Conservation (phyloP, 2,113 vertebrate genomes). For the Condylura cristata region DNA sequence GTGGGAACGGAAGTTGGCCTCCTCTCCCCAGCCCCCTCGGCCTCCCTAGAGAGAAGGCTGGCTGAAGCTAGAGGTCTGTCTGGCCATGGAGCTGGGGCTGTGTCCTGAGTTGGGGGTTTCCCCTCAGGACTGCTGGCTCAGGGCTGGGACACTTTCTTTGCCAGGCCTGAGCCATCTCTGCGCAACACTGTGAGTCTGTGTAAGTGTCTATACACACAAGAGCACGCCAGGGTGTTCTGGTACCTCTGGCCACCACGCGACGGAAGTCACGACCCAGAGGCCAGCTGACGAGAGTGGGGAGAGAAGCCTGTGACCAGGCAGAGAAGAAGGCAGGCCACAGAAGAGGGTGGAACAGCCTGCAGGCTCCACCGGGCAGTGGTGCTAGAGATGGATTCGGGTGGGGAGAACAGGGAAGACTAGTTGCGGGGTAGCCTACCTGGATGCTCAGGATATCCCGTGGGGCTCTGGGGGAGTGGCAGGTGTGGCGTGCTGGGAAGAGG, state of each 20-base stretch:
- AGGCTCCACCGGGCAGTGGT: not conserved
- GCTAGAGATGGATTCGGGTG: not conserved
- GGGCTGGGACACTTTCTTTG: not conserved
- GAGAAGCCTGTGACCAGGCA: not conserved
- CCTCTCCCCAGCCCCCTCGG: conserved; percentile 3
- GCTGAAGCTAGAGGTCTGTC: not conserved
- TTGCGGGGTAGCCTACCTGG: not conserved
- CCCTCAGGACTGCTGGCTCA: not conserved
- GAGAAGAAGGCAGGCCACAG: not conserved
- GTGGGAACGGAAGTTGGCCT: conserved; percentile 77
- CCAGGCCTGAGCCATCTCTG: not conserved
- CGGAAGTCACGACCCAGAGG: not conserved
- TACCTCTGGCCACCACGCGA: not conserved
- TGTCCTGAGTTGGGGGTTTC: not conserved
- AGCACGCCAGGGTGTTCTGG: no score
- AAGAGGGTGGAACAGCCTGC: not conserved
- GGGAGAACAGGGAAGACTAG: not conserved
- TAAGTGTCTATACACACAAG: fast-evolving
- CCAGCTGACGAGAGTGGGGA: not conserved
- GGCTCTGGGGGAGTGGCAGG: not conserved
- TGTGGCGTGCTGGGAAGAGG: not conserved
- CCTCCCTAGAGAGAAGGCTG: conserved; percentile 58
- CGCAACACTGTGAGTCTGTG: not conserved
- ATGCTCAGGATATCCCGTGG: not conserved
- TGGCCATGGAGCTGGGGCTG: not conserved